Evolutionary conservation across 2,888 invertebrate species (phyloP).

Genomic region (Mactromeris polynyma): DNA sequence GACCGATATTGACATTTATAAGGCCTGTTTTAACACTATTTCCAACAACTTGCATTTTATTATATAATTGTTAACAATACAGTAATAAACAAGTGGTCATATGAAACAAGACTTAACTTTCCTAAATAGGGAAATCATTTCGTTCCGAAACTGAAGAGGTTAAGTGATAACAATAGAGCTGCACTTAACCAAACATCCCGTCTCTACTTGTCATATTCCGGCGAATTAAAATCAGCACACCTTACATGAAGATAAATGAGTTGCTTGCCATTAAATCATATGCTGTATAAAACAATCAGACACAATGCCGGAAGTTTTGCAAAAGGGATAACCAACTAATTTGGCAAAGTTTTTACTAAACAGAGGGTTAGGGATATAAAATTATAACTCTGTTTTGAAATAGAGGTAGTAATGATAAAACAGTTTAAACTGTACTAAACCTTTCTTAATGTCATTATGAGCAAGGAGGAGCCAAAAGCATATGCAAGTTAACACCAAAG

Average conservation of each 20-base stretch:
- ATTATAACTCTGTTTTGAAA: no score
- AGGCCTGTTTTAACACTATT: neutral
- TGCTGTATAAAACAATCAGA: no score
- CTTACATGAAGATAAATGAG: neutral
- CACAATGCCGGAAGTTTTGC: no score
- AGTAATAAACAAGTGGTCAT: neutral
- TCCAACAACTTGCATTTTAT: neutral
- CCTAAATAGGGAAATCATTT: constrained; percentile 1
- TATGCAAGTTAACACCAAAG: neutral
- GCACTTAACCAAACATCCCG: neutral
- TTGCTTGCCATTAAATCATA: no score
- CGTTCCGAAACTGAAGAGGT: neutral
- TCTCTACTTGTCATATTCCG: neutral
- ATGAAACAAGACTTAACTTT: neutral
- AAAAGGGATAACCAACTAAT: no score
- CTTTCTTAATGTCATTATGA: no score
- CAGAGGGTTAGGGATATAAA: no score
- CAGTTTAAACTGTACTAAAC: no score
- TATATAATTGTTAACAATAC: neutral
- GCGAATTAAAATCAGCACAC: neutral
- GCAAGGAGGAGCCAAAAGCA: neutral
- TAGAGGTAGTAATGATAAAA: no score
- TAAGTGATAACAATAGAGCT: neutral
- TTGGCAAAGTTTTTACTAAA: no score
- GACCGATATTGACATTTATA: neutral